phyloP scores from a whole-genome alignment of 2,113 vertebrate genomes.

The Alectura lathami region DNA sequence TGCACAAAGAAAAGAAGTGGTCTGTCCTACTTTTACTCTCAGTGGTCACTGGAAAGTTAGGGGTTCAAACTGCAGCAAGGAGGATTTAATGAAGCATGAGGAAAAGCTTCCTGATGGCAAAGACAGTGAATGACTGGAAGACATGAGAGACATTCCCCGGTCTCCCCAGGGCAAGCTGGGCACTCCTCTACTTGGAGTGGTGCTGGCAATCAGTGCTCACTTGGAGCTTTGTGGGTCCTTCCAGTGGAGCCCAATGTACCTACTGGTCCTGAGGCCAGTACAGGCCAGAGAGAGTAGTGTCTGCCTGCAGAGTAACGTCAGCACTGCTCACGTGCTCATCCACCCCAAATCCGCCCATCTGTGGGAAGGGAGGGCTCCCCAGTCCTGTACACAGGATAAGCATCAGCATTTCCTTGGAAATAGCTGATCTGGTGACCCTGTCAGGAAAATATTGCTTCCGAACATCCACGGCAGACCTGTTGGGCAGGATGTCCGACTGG shows the following conservation, averaged over 20 bases:
- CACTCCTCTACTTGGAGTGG: background rate
- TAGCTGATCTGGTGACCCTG: slow-evolving; percentile 18
- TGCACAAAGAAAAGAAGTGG: background rate
- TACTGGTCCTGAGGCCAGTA: background rate
- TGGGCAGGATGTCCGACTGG: slow-evolving; percentile 21
- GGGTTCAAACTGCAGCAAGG: background rate
- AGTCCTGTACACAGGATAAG: slow-evolving; percentile 59
- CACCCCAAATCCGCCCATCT: fast-evolving
- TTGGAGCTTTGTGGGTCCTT: background rate
- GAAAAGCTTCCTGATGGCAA: background rate
- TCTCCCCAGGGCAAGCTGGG: background rate
- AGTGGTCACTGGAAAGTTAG: background rate
- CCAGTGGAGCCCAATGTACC: background rate
- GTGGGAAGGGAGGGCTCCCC: background rate
- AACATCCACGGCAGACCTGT: background rate
- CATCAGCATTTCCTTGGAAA: slow-evolving; percentile 70
- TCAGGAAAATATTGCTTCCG: slow-evolving; percentile 27
- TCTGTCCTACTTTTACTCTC: background rate
- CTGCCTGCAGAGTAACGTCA: background rate
- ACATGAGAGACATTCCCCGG: background rate
- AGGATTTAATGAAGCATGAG: background rate
- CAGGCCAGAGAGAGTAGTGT: fast-evolving
- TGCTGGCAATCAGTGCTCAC: background rate
- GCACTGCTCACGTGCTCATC: background rate
- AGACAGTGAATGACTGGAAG: background rate